These are phyloP conservation scores for Palythoa heliodiscus DNA, from an alignment of 92 coral and sea anemone genomes.

Conservation along the genomic window DNA sequence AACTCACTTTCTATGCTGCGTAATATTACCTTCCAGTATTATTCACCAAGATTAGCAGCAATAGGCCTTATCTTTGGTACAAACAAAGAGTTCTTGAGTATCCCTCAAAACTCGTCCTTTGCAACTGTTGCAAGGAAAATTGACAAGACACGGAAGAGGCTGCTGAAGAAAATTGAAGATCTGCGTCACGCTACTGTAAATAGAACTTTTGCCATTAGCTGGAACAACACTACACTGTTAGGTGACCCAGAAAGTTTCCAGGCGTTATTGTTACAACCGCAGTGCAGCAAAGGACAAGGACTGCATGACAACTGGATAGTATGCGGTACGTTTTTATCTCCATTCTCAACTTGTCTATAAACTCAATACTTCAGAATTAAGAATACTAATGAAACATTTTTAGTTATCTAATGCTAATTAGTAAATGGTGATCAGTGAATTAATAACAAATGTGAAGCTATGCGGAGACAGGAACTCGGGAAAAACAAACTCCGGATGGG, in stretches of 20 bases:
- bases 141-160: not conserved
- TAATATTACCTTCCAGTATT: not conserved
- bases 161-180: not conserved
- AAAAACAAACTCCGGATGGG: no score
- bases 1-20: not conserved
- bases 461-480: no score
- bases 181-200: slow-evolving; percentile 1
- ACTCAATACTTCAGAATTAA: no score
- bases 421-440: no score
- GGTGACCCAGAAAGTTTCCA: slow-evolving; percentile 17
- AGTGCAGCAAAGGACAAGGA: slow-evolving; percentile 33
- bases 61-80: not conserved
- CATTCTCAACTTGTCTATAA: not conserved
- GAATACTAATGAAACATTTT: no score
- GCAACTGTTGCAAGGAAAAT: not conserved
- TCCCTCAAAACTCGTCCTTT: not conserved
- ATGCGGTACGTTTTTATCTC: slow-evolving; percentile 39
- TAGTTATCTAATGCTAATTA: no score
- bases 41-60: not conserved
- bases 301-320: slow-evolving; percentile 48
- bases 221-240: slow-evolving; percentile 13
- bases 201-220: not conserved
- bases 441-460: no score
- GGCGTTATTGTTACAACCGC: slow-evolving; percentile 17
- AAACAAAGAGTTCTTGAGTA: not conserved